Conservation (phyloP, 2,888 invertebrate species). For the Apoda limacodes region DNA sequence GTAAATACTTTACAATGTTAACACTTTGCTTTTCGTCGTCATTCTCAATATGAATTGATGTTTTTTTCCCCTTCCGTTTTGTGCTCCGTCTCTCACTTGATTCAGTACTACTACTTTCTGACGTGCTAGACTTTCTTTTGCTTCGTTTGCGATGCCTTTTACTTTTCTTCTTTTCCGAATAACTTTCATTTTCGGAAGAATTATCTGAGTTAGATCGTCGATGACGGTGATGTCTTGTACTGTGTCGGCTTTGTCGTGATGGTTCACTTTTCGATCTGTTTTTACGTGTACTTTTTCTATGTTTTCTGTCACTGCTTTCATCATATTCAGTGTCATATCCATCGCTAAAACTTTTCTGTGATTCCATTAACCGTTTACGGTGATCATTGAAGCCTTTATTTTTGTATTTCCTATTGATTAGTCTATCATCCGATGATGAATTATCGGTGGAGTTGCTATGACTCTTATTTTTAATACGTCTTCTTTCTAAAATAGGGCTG, state of each 20-base stretch:
- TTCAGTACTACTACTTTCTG: conserved; percentile 56
- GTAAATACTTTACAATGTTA: conserved; percentile 57
- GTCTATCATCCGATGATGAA: conserved; percentile 54
- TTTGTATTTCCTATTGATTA: conserved; percentile 42
- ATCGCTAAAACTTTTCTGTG: conserved; percentile 63
- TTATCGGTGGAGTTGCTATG: conserved; percentile 53
- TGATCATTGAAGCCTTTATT: too few relatives aligned
- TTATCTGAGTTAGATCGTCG: conserved; percentile 44
- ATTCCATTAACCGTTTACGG: conserved; percentile 40
- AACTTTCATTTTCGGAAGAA: conserved; percentile 44
- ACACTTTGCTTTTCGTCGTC: conserved; percentile 57
- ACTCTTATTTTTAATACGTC: conserved; percentile 31
- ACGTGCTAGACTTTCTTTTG: conserved; percentile 49
- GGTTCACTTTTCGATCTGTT: conserved; percentile 62
- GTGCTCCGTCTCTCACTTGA: conserved; percentile 49
- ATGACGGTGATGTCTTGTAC: conserved; percentile 34
- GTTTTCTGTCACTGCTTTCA: conserved; percentile 31
- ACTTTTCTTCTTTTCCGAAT: conserved; percentile 46
- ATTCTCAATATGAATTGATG: conserved; percentile 56
- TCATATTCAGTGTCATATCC: conserved; percentile 59
- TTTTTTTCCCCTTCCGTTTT: conserved; percentile 57
- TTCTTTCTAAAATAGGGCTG: conserved; percentile 45
- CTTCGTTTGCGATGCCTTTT: conserved; percentile 51
- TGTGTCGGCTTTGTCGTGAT: conserved; percentile 40
- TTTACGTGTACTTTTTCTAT: conserved; percentile 38